Conservation (phyloP, 2,797 vertebrate genomes). For the Catharus ustulatus region DNA sequence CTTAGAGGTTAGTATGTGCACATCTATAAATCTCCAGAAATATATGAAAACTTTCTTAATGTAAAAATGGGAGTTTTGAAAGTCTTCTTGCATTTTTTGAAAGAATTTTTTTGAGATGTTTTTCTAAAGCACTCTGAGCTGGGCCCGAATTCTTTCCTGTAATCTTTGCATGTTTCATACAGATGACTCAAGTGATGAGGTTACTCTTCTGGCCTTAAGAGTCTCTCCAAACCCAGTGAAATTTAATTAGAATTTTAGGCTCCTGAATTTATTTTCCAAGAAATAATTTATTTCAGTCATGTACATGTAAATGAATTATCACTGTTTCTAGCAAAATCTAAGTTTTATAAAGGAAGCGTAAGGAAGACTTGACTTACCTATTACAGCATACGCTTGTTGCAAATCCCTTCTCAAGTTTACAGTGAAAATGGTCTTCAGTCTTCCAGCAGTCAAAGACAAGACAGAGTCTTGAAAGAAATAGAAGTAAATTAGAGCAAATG, state of each 20-base stretch:
- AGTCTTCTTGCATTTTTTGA: rapidly evolving
- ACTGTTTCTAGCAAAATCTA: neutral
- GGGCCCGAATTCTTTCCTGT: neutral
- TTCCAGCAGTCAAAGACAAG: no score
- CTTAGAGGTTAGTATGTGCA: neutral
- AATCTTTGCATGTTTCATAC: neutral
- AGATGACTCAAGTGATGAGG: neutral
- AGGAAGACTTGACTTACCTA: no score
- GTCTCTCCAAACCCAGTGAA: neutral
- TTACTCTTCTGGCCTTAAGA: neutral
- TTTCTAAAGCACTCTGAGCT: neutral
- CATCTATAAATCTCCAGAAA: neutral
- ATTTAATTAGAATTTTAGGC: neutral
- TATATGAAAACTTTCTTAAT: neutral
- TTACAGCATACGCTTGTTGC: no score
- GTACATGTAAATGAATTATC: neutral
- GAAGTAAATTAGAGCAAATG: no score
- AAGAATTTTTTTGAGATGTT: neutral
- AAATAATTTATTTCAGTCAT: neutral
- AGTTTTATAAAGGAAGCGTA: neutral
- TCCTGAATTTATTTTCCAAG: neutral
- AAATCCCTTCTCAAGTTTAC: no score
- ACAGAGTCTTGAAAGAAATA: no score
- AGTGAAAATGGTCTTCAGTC: no score
- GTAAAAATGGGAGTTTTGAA: neutral